Evolutionary conservation across 2,888 invertebrate genomes (phyloP), one percentile per base, ranked within the genome.

Genomic region (Lingula anatina): DNA sequence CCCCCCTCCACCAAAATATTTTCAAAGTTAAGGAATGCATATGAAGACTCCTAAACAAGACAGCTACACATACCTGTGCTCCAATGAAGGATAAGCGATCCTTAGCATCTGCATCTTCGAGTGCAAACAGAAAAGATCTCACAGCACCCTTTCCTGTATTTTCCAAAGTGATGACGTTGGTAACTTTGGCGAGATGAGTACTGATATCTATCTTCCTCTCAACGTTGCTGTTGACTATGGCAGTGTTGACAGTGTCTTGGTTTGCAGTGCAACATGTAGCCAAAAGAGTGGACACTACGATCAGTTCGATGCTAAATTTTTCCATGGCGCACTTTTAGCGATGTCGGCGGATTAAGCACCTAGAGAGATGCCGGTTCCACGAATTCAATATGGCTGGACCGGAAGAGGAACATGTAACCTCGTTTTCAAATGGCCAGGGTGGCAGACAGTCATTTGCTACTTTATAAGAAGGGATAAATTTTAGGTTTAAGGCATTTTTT

Each of bases 141-240:
- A 86, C 83, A 55, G 86, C 79, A 56, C 84, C 81, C 70, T 86
- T 87, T 47, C 89, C 88, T 62, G 82, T 82, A 74, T 95, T 93
- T 79, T 93, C 89, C 61, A 93, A 73, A 60, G 87, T 87, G 67
- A 95, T 82, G 78, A 87, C 87, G 28, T 85, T 81, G 15, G 84
- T 81, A 47, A 90, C 84, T 81, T 90, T 93, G 2, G 90, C 90
- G 51, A 96, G 82, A 78, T 95, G 95, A 5, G 90, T 86, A 5
- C 89, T 83, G 57, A 94, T 80, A 78, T 96, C 94, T 62, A 96
- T 84, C 44, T 84, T 84, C 71, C 92, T 82, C 56, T 93, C 92
- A 21, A 89, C 88, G 81, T 89, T 89, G 76, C 70, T 69, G 51
- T 78, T 70, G 2, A 78, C 69, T 15, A 81, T 46, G 58, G 64